Base-by-base conservation (phyloP, 1,140 invertebrate genomes). In the Temnothorax curvispinosus region DNA sequence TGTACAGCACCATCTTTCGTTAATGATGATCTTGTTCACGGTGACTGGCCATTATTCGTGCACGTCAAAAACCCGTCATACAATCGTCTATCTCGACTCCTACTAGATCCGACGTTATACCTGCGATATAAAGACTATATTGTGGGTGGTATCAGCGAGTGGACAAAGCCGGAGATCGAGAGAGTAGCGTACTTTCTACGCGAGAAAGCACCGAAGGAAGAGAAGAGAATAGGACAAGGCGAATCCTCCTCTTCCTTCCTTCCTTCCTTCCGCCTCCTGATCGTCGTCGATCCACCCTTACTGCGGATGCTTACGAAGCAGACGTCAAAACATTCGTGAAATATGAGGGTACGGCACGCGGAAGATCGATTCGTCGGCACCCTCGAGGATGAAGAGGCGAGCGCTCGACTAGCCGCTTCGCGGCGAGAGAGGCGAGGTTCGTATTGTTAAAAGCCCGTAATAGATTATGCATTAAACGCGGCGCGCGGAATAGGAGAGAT, bases 401-500 rank as follows among this genome's bases (percentile, higher is more conserved):
- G 88, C 87, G 78, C 52, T 15, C 52, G 71, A 74, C 52, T 75
- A 54, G 71, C 52, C 72, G 72, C 72, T 52, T 21, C 88, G 84
- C 75, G 44, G 44, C 58, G 65, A 58, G 67, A 77, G 41, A 76
- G 87, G 87, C 89, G 84, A 89, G 90, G 90, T 88, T 92, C 90
- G 93, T 91, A 94, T 94, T 94, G 94, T 94, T 94, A 94, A 95
- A 94, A 94, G 91, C 90, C 91, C 88, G 93, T 94, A 94, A 94
- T 95, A 94, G 94, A 95, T 95, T 95, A 95, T 95, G 94, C 94
- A 95, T 95, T 94, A 94, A 95, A 94, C 88, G 89, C 74, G 85
- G 82, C 58, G 77, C 50, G 80, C 86, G 90, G 91, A 93, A 94
- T 92, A 90, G 89, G 89, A 94, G 93, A 94, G 93, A 92, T 92